phyloP scores from a whole-genome alignment of 2,797 vertebrate genomes.

The Coranthus polyacanthus region DNA sequence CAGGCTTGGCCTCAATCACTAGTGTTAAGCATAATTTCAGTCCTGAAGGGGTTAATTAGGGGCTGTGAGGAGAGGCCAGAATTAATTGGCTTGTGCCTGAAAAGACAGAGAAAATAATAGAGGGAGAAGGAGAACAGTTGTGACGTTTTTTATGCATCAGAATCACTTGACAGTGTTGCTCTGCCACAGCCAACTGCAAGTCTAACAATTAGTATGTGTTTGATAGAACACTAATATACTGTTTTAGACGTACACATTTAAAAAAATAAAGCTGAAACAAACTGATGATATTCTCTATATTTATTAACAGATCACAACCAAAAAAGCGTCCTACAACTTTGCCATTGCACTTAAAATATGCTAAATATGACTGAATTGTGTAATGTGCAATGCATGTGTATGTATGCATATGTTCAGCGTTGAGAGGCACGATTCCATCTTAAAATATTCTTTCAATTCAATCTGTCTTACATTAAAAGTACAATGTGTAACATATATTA shows the following conservation, averaged over 20 bases:
- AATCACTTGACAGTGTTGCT: constrained; percentile 72
- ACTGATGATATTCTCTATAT: background rate
- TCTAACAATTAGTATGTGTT: constrained; percentile 31
- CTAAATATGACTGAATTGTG: too few species aligned
- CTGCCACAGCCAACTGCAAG: constrained; percentile 61
- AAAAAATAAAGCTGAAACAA: background rate
- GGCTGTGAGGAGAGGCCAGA: constrained; percentile 77
- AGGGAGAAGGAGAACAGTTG: constrained; percentile 39
- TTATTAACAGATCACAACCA: too few species aligned
- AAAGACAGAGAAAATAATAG: constrained; percentile 72
- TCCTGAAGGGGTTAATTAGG: constrained; percentile 86
- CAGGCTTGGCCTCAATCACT: constrained; percentile 83
- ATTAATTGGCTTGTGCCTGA: constrained; percentile 81
- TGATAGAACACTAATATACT: background rate
- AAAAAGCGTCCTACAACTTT: too few species aligned
- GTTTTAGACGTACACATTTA: background rate
- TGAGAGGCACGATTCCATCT: too few species aligned
- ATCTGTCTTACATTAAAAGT: too few species aligned
- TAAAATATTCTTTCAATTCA: too few species aligned
- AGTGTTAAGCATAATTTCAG: constrained; percentile 80
- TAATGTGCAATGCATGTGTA: too few species aligned
- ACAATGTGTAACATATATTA: too few species aligned
- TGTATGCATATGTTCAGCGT: too few species aligned
- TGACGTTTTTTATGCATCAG: constrained; percentile 66
- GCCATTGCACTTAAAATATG: too few species aligned